Conservation (phyloP, 2,888 invertebrate genomes). For the Myopa testacea region DNA sequence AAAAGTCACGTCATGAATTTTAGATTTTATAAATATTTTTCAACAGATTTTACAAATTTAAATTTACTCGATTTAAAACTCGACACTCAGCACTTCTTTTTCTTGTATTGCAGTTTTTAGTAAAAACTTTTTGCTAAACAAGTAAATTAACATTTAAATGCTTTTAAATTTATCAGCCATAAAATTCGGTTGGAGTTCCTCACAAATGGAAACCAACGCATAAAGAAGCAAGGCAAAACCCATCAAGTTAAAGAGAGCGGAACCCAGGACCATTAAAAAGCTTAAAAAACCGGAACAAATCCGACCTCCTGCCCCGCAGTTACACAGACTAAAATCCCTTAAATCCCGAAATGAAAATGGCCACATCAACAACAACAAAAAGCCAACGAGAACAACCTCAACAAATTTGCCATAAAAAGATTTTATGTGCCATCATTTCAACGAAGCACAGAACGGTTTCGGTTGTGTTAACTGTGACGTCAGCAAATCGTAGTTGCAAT, state of each 20-base stretch:
- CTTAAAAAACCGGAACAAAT: background rate
- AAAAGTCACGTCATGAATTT: too few relatives aligned
- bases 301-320: background rate
- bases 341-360: constrained; percentile 17
- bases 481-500: background rate
- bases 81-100: too few relatives aligned
- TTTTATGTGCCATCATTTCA: constrained; percentile 27
- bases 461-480: constrained; percentile 16
- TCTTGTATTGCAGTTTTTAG: too few relatives aligned
- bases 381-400: background rate
- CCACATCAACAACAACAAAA: constrained; percentile 5
- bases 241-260: background rate
- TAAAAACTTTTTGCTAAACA: too few relatives aligned
- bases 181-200: too few relatives aligned
- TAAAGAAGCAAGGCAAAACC: constrained; percentile 1
- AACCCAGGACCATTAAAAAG: constrained; percentile 21
- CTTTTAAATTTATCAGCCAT: too few relatives aligned
- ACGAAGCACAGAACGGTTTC: background rate
- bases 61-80: too few relatives aligned
- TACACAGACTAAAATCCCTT: background rate
- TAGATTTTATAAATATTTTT: too few relatives aligned
- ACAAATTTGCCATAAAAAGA: constrained; percentile 26
- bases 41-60: too few relatives aligned
- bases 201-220: constrained; percentile 1
- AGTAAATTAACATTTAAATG: too few relatives aligned